Base-by-base conservation (phyloP, 2,888 invertebrate genomes). In the Poecilus cupreus region DNA sequence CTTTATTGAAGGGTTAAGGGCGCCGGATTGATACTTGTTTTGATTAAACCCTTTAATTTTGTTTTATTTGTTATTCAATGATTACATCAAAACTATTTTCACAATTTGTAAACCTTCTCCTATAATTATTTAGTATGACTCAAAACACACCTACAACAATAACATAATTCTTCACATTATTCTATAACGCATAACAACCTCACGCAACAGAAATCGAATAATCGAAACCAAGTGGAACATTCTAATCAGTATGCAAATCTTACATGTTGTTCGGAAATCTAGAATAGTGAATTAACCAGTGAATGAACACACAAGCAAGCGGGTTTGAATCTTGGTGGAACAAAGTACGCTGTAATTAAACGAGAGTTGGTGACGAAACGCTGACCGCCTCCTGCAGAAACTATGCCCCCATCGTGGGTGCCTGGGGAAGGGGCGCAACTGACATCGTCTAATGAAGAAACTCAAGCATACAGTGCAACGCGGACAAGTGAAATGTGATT, bases 311-410 rank as follows among this genome's bases (percentile, higher is more conserved):
- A 32, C 49, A 51, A 37, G 60, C 60, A 16, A n/a, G 20, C 39
- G n/a, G 78, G 20, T 64, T 70, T n/a, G 70, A 13, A 43, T 79
- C 64, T 64, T 79, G 68, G 79, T 70, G 79, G 79, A 79, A 79
- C 79, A 79, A 68, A 79, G 68, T 70, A 26, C 32, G 22, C 26
- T 16, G 26, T 79, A 79, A 79, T 79, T 79, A 79, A 79, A 79
- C 49, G 51, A 79, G 70, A 79, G 68, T 79, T 49, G 70, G 79
- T 68, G 68, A 79, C 51, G 79, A 79, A 79, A 79, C 49, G 10
- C 18, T 16, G 51, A 43, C 72, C 43, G 46, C 22, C 46, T 43
- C 46, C 43, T 22, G 13, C 13, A 68, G 37, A 18, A 8, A 32
- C 37, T 37, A 37, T 68, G 64, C 46, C 70, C 43, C 43, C 37